Evolutionary conservation across 2,797 vertebrate species (phyloP).

Genomic region (Acanthornis magna): DNA sequence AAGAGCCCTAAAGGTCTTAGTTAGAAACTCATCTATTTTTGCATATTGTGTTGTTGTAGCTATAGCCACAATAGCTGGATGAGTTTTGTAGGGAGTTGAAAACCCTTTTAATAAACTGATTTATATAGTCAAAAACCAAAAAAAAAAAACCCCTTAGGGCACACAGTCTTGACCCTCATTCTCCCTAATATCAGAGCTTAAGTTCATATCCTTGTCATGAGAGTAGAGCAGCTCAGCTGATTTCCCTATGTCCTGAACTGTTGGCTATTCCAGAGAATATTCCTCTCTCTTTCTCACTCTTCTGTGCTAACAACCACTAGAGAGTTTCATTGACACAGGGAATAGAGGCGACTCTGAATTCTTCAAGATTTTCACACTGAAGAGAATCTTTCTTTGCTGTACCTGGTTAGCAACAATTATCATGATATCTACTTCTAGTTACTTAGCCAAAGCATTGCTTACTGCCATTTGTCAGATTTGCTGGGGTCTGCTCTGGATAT

Average conservation of each 20-base stretch:
- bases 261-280: background rate
- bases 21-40: background rate
- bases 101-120: background rate
- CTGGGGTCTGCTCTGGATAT: background rate
- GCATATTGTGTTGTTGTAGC: background rate
- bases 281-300: background rate
- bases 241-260: background rate
- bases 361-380: background rate
- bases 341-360: background rate
- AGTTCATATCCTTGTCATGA: background rate
- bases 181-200: background rate
- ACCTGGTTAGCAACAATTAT: background rate
- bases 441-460: background rate
- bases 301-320: background rate
- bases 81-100: background rate
- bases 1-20: background rate
- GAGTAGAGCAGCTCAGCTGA: background rate
- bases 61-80: background rate
- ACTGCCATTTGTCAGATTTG: background rate
- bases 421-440: background rate
- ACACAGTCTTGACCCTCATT: background rate
- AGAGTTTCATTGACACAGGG: background rate
- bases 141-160: background rate
- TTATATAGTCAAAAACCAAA: background rate
- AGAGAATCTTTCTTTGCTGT: background rate